Evolutionary conservation across 2,113 vertebrate species (phyloP), one percentile per base, ranked within the genome.

Genomic region (Oreochromis tanganicae): DNA sequence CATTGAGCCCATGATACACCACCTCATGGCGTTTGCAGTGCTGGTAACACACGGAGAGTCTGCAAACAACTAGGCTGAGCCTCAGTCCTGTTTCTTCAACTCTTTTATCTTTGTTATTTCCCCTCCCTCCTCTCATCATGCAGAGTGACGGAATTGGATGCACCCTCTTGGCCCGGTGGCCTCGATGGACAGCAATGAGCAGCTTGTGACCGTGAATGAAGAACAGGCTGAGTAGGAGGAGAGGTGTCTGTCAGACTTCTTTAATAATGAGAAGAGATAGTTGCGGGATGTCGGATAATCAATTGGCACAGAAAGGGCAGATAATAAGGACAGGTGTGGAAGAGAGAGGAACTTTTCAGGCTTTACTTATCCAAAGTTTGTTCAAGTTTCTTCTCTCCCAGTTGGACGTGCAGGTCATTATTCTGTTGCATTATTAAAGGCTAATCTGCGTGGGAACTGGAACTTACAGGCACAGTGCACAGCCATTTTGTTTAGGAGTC

Each of bases 191-290:
- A 85, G 88, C 81, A 19, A 27, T 6, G 61, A 91, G 87, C 80
- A 71, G 89, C 88, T 89, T 27, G 43, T 91, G 93, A 90, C 90
- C 48, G 6, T 91, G 88, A 93, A 91, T 85, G 82, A 83, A 87
- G 88, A 93, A 91, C 90, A 87, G 84, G 54, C 88, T 82, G 90
- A 90, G 91, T 48, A 43, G 81, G 89, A 83, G 87, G 80, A 83
- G 71, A 91, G 24, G 83, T 63, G 82, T 91, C 88, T 50, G 87
- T 88, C 90, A 91, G 88, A 81, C 56, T 48, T 80, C 81, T 90
- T 88, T 88, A 73, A 90, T 94, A 89, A 94, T 81, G 88, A 93
- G 90, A 84, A 84, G 68, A 90, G 90, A 92, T 80, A 43, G 71
- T 83, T 27, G 56, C 5, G 5, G 85, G 83, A 50, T 84, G 89